Evolutionary conservation across 2,888 invertebrate genomes (phyloP), one percentile per base, ranked within the genome.

Genomic region (Lithodes maja): DNA sequence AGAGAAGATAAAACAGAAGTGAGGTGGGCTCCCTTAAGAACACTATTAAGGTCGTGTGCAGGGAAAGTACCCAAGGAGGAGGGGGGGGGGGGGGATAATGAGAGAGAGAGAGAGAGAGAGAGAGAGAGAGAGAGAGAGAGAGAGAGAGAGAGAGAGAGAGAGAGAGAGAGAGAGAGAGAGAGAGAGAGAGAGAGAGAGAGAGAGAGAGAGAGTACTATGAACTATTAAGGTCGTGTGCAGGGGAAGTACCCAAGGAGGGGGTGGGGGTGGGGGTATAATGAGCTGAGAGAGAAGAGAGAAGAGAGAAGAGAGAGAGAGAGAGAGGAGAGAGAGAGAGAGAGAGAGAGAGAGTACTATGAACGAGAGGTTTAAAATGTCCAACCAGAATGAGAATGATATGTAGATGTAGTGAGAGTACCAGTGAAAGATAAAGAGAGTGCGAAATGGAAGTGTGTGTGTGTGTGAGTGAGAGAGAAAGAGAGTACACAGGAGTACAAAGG

Each of bases 131-230:
- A 12, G 12, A 7, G 61, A 61, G 61, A 61, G 7, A 61, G 12
- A 61, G 12, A 7, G 61, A 12, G 61, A 61, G 61, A 61, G 12
- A 61, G 12, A 3, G 12, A 12, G 61, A 61, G 61, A 61, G 12
- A 61, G 61, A 7, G 61, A 61, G 17, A 74, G 74, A 17, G 17
- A 74, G 74, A n/a, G 74, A 74, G 74, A 74, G 17, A 74, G 74
- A 74, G 74, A 74, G 74, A 74, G 74, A 74, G 74, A 74, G 74
- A 74, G 74, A n/a, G 17, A 74, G 61, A 61, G 61, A 61, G 61
- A 61, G 61, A 61, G 61, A 61, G 61, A 61, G 61, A 61, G 61
- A 61, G 55, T 5, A 9, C 55, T 55, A 9, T 55, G 9, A 55
- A 9, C 3, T 55, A 9, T 55, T 3, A 55, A 55, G 9, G 55